phyloP scores from a whole-genome alignment of 2,797 vertebrate genomes.

The Acanthiza pusilla region DNA sequence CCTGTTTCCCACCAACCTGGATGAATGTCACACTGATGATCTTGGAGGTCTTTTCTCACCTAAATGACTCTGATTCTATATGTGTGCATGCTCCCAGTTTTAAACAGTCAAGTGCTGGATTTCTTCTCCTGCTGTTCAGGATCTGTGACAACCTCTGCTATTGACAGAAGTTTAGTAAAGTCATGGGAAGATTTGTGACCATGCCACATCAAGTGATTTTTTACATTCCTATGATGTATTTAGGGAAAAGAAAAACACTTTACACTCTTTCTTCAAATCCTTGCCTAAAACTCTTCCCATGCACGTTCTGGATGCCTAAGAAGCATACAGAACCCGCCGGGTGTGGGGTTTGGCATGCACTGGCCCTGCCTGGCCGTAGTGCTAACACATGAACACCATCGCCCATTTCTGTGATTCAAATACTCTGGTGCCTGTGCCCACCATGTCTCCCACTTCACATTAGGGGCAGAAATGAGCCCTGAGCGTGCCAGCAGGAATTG shows the following conservation, averaged over 20 bases:
- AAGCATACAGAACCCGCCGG: not conserved
- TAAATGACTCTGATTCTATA: not conserved
- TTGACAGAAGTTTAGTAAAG: not conserved
- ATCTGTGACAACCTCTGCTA: not conserved
- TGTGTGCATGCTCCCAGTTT: not conserved
- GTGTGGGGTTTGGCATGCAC: accelerated
- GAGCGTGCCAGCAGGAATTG: accelerated
- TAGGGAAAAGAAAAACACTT: not conserved
- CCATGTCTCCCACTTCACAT: accelerated
- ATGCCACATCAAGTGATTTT: not conserved
- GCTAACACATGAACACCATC: accelerated
- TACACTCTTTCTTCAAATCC: not conserved
- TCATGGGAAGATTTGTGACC: not conserved
- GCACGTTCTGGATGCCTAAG: not conserved
- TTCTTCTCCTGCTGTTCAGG: not conserved
- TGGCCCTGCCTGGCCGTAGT: not conserved
- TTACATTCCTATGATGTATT: not conserved
- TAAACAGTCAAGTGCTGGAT: not conserved
- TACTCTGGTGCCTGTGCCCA: accelerated
- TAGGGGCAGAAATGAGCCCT: accelerated
- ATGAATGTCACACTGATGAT: not conserved
- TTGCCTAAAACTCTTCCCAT: not conserved
- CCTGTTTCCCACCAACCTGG: not conserved
- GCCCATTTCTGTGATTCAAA: not conserved
- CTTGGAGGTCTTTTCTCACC: not conserved